Evolutionary conservation across 2,797 vertebrate species (phyloP).

Genomic region (Oryzias sinensis): DNA sequence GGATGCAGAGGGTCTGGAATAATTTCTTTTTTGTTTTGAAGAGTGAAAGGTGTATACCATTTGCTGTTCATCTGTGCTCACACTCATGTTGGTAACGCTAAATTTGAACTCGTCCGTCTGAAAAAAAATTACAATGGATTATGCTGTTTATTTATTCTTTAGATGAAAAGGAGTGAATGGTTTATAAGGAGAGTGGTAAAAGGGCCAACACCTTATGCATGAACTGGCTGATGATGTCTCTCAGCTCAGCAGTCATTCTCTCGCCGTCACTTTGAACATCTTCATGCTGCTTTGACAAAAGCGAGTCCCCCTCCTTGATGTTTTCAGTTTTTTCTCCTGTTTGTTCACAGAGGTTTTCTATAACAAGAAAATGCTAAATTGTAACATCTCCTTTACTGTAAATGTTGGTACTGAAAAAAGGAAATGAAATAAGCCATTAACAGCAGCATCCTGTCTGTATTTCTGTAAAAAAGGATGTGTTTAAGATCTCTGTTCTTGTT

Average conservation of each 20-base stretch:
- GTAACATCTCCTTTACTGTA: no score
- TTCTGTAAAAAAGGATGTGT: no score
- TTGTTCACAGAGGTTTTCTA: constrained; percentile 35
- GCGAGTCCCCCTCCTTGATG: constrained; percentile 1
- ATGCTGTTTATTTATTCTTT: background rate
- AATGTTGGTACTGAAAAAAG: no score
- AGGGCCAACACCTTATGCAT: constrained; percentile 75
- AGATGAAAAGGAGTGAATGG: background rate
- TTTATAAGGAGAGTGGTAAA: background rate
- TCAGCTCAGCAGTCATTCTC: constrained; percentile 82
- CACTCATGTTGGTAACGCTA: constrained; percentile 61
- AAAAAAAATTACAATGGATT: constrained; percentile 19
- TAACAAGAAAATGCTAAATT: background rate
- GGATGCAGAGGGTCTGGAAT: background rate
- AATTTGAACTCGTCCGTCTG: constrained; percentile 87
- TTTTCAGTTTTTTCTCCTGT: constrained; percentile 10
- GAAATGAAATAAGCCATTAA: no score
- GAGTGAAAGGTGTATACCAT: constrained; percentile 73
- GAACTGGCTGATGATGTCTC: constrained; percentile 82
- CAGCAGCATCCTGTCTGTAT: no score
- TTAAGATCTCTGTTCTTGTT: no score
- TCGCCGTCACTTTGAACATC: constrained; percentile 78
- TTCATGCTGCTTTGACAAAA: constrained; percentile 14
- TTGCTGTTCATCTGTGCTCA: constrained; percentile 74
- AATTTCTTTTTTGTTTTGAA: background rate